Evolutionary conservation across 2,113 vertebrate genomes (phyloP).

Genomic region (Ranitomeya variabilis): DNA sequence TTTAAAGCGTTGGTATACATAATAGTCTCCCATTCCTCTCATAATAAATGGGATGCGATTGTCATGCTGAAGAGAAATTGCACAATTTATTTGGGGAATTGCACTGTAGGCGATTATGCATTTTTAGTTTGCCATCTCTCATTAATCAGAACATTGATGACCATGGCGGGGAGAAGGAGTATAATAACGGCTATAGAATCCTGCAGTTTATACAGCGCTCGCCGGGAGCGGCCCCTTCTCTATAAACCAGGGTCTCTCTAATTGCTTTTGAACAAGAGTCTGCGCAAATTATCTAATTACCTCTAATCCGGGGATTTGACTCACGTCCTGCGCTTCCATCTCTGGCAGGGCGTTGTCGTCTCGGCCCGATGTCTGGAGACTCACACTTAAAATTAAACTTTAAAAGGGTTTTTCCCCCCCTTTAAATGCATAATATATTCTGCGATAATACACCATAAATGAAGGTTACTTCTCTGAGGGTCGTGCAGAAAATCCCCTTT

Average conservation of each 20-base stretch:
- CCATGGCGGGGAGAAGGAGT: not conserved
- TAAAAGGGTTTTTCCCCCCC: not conserved
- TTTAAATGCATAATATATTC: no score
- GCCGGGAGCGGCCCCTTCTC: not conserved
- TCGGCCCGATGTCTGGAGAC: not conserved
- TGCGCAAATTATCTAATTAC: conserved; percentile 16
- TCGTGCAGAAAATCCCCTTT: no score
- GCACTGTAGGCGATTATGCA: no score
- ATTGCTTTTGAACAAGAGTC: conserved; percentile 19
- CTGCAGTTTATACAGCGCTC: not conserved
- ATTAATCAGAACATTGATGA: not conserved
- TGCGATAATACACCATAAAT: no score
- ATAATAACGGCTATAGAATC: not conserved
- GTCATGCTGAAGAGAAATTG: no score
- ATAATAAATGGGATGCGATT: no score
- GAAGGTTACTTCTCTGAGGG: no score
- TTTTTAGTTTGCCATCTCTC: not conserved
- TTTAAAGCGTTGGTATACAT: no score
- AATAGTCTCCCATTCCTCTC: no score
- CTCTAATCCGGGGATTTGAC: conserved; percentile 25
- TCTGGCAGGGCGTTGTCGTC: conserved; percentile 8
- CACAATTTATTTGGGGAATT: no score
- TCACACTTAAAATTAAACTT: not conserved
- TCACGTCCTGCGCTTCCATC: not conserved
- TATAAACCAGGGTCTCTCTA: conserved; percentile 11